A percentile compares a stretch with the other conserved stretches of the same genome.
Evolutionary conservation across 1,140 invertebrate species (phyloP).

Genomic region (Drosophila melanica): DNA sequence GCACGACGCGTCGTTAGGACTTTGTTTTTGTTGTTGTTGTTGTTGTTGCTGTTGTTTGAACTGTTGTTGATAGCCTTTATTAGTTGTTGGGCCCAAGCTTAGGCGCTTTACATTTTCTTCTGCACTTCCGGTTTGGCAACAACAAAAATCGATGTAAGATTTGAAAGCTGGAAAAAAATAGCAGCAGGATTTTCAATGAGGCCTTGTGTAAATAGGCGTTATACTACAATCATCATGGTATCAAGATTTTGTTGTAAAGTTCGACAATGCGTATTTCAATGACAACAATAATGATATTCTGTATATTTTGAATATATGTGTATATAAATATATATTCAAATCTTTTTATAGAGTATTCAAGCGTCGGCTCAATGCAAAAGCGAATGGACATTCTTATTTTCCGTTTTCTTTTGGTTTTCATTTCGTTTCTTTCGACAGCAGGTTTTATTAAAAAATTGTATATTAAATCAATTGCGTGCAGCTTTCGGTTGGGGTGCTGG

Average conservation of each 20-base stretch:
- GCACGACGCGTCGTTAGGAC: conserved; percentile 46
- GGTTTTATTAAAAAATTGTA: conserved; percentile 82
- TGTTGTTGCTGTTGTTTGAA: conserved; percentile 67
- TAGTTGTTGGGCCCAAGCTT: conserved; percentile 78
- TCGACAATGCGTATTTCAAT: neutral
- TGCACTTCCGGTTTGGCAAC: conserved; percentile 40
- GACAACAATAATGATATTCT: too few relatives aligned
- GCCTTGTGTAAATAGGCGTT: conserved; percentile 54
- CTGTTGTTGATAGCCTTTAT: conserved; percentile 82
- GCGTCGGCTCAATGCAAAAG: neutral
- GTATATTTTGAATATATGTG: too few relatives aligned
- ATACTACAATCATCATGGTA: neutral
- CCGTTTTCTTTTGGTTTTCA: conserved; percentile 44
- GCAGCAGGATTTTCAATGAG: conserved; percentile 16
- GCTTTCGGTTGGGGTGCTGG: conserved; percentile 67
- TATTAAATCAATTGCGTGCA: conserved; percentile 81
- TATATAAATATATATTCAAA: too few relatives aligned
- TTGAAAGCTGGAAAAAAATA: conserved; percentile 21
- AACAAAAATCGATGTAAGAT: conserved; percentile 15
- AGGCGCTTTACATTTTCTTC: conserved; percentile 69
- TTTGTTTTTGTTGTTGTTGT: conserved; percentile 3
- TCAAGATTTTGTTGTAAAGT: neutral
- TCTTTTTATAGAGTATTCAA: conserved; percentile 10
- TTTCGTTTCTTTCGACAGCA: conserved; percentile 49
- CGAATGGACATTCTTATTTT: neutral